Evolutionary conservation across 2,888 invertebrate species (phyloP), one percentile per base, ranked within the genome.

Genomic region (Thalpophila matura): DNA sequence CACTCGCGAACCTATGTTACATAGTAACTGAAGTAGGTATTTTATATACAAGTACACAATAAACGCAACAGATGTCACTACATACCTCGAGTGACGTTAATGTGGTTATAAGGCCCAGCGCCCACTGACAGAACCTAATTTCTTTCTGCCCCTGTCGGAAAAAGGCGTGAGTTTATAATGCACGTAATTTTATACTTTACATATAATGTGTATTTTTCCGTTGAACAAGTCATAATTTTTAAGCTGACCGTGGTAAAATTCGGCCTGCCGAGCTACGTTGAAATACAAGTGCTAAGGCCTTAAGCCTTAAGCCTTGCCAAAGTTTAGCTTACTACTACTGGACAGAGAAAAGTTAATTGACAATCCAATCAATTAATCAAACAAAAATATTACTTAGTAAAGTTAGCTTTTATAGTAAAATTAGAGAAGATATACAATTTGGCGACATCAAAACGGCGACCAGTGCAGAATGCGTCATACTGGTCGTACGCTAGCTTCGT

Each of bases 401-500:
- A 45, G 40, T 70, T 53, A 22, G 69, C 29, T 54, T 79, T 80
- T n/a, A 84, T 46, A 10, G 87, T 89, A 2, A 82, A 62, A 37
- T 90, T 89, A 2, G 88, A 84, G 18, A 89, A 86, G 22, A 87
- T 80, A 59, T 90, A 91, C 1, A 91, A 66, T 54, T 92, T 92
- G 1, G 82, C 73, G 18, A 86, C 75, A 27, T 91, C 86, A 31
- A 89, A 91, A 0, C 82, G 81, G n/a, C 84, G 85, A 24, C 81
- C 65, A 4, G 79, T 49, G 65, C 91, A 92, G 57, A 89, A 82
- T 1, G 85, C 79, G 47, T 88, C 90, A 58, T 92, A 92, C n/a
- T 89, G 88, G 6, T 92, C 92, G 66, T 91, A 91, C 0, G 87
- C 87, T 29, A 94, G 62, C 57, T 89, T 91, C 1, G 84, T 82